A percentile compares a stretch with the other conserved stretches of the same genome.
Evolutionary conservation across 23 tunicate species (phyloP).

Genomic region (Phallusia fumigata): DNA sequence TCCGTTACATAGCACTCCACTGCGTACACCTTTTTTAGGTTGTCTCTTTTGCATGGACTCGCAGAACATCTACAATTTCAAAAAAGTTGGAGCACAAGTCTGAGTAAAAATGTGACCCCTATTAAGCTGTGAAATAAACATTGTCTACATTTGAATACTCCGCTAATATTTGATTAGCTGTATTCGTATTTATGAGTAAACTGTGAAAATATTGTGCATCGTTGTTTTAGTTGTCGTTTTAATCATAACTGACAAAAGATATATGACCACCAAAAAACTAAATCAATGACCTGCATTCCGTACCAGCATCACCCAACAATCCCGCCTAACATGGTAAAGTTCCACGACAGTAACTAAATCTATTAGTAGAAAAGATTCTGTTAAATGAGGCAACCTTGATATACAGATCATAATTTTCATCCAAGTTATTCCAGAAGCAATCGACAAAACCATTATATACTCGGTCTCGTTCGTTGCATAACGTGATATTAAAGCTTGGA

Average conservation of each 20-base stretch:
- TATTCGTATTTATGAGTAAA: too few relatives aligned
- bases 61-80: not conserved
- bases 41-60: not conserved
- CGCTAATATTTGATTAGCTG: not conserved
- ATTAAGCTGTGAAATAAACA: not conserved
- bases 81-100: not conserved
- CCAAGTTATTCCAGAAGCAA: too few relatives aligned
- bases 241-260: too few relatives aligned
- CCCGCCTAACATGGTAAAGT: slow-evolving; percentile 21
- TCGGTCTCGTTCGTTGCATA: too few relatives aligned
- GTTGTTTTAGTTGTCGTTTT: too few relatives aligned
- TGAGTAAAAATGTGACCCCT: not conserved
- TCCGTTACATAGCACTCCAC: slow-evolving; percentile 27
- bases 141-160: not conserved
- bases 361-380: not conserved
- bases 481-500: too few relatives aligned
- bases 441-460: too few relatives aligned
- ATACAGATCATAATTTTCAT: too few relatives aligned
- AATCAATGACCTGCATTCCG: slow-evolving; percentile 1
- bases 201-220: too few relatives aligned
- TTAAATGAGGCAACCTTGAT: too few relatives aligned
- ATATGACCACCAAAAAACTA: too few relatives aligned
- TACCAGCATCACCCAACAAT: slow-evolving; percentile 10
- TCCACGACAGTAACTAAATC: slow-evolving; percentile 30
- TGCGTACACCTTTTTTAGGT: not conserved